Evolutionary conservation across 2,888 invertebrate genomes (phyloP), one percentile per base, ranked within the genome.

Genomic region (Lasioglossum lativentre): DNA sequence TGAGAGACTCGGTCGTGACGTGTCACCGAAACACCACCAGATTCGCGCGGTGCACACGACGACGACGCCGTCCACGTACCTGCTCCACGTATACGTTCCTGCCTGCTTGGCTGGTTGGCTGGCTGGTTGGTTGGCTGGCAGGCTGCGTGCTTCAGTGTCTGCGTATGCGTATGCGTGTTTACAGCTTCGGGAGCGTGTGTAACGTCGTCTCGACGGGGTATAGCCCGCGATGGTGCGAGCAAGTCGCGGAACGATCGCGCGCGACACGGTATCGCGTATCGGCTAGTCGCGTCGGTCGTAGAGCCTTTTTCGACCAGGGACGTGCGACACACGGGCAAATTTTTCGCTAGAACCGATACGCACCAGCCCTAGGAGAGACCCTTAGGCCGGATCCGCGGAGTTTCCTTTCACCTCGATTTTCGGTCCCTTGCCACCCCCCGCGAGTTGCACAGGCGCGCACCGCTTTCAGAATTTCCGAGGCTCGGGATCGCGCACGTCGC

Each of bases 361-460:
- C 90, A 93, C 90, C 91, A 93, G 92, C 93, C 93, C 92, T 93
- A 90, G 85, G 90, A 90, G 90, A 90, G 88, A 90, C 89, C 90
- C 90, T 90, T 90, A 90, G 91, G 89, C 91, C 86, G 91, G 86
- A 90, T 91, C 91, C 93, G 91, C 89, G 90, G 92, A 92, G 47
- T 90, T 93, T 93, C 92, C 92, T 92, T 93, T 92, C 90, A 91
- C 91, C 93, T 92, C 92, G 90, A 90, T 92, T 90, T 89, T 89
- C 90, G 90, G 90, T 90, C 88, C 87, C 91, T 91, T 89, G 89
- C 92, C 92, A 90, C 92, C 91, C 92, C 92, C 90, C 88, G 89
- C 92, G 85, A 86, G 86, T 84, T 92, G 93, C 93, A 93, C 93
- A 93, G 93, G 93, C 93, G 93, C 93, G 92, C 91, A 88, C 77